phyloP scores from a whole-genome alignment of 2,797 vertebrate species.

The Typhlichthys eigenmanni region DNA sequence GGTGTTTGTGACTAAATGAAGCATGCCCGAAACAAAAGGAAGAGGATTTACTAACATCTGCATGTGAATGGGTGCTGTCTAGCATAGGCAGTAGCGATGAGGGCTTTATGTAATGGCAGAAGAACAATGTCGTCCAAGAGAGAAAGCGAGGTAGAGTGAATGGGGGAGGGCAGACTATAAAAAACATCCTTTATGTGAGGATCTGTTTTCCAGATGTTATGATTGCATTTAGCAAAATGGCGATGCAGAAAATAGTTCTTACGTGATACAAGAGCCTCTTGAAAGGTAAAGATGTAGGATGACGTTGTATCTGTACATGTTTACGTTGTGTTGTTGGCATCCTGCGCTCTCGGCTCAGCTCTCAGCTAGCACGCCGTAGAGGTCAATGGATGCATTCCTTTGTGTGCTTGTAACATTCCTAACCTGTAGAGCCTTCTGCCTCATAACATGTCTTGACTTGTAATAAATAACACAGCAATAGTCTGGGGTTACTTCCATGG shows the following conservation, averaged over 20 bases:
- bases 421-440: constrained; percentile 24
- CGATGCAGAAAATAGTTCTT: constrained; percentile 10
- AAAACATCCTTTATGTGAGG: constrained; percentile 21
- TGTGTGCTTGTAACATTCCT: constrained; percentile 21
- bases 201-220: constrained; percentile 27
- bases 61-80: constrained; percentile 86
- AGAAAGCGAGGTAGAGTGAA: constrained; percentile 28
- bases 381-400: constrained; percentile 50
- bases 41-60: constrained; percentile 90
- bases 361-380: constrained; percentile 31
- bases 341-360: constrained; percentile 26
- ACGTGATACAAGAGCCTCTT: background rate
- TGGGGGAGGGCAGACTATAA: background rate
- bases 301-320: background rate
- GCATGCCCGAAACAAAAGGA: constrained; percentile 71
- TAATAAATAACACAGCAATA: constrained; percentile 36
- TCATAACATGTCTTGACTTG: constrained; percentile 35
- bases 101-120: constrained; percentile 77
- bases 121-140: constrained; percentile 65
- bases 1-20: constrained; percentile 40
- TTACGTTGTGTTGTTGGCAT: background rate
- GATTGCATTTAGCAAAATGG: constrained; percentile 39
- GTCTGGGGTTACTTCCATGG: constrained; percentile 56
- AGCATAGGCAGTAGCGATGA: constrained; percentile 68
- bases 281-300: background rate